These are phyloP conservation scores for Neopelma chrysocephalum DNA, from an alignment of 2,797 vertebrate species.

Conservation along the genomic window DNA sequence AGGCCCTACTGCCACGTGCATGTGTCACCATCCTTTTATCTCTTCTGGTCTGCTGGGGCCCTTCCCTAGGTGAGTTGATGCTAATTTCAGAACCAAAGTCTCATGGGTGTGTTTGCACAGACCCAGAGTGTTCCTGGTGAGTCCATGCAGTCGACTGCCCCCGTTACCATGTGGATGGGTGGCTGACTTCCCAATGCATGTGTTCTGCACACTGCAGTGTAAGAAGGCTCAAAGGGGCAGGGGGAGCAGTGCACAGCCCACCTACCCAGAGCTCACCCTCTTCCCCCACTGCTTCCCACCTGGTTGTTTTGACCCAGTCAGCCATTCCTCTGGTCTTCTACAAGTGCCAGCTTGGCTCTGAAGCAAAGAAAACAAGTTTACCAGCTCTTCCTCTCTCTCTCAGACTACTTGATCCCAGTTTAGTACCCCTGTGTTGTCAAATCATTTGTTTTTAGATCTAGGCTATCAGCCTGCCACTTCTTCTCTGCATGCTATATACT, in stretches of 20 bases:
- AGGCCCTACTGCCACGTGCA: background rate
- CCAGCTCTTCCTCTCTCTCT: background rate
- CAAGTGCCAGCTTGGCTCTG: background rate
- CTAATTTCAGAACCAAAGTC: background rate
- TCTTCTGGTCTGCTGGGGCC: background rate
- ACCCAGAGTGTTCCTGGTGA: background rate
- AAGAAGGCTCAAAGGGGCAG: background rate
- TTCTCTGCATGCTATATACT: background rate
- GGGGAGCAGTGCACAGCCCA: background rate
- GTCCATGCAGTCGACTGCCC: no score
- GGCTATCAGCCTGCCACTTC: background rate
- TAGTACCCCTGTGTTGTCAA: background rate
- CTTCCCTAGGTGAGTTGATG: background rate
- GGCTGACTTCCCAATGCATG: background rate
- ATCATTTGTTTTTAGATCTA: background rate
- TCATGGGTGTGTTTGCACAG: background rate
- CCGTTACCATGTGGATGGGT: background rate
- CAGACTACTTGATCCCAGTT: background rate
- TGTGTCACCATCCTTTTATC: background rate
- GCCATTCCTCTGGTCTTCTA: background rate
- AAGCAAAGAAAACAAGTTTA: background rate
- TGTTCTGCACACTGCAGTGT: background rate
- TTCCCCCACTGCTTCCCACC: background rate
- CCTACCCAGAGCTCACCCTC: background rate
- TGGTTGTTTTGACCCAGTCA: background rate